A percentile compares a stretch with the other conserved stretches of the same genome.
phyloP scores from a whole-genome alignment of 2,888 invertebrate genomes.

The Drosophila neonasuta region DNA sequence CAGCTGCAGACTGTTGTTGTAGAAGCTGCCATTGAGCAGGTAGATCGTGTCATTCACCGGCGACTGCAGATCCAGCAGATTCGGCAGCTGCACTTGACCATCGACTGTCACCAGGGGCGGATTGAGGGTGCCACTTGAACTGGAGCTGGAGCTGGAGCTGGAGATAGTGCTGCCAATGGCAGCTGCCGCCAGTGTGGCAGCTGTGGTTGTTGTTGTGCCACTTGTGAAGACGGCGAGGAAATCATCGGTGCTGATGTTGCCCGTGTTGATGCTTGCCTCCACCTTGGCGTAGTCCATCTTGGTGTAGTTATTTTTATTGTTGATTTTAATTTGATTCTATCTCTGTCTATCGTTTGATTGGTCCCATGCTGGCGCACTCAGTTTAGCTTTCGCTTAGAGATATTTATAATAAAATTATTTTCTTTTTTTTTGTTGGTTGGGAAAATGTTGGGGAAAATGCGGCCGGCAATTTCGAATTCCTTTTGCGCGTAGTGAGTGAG shows the following conservation, averaged over 20 bases:
- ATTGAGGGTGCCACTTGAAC: slow-evolving; percentile 62
- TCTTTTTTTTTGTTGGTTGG: background rate
- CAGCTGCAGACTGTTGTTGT: slow-evolving; percentile 66
- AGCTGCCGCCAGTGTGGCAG: slow-evolving; percentile 24
- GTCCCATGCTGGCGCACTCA: slow-evolving; percentile 64
- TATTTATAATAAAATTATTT: slow-evolving; percentile 57
- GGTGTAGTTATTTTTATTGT: background rate
- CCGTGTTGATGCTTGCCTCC: slow-evolving; percentile 78
- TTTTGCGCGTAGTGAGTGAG: slow-evolving; percentile 12
- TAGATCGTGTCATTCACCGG: slow-evolving; percentile 77
- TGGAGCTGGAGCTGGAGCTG: slow-evolving; percentile 15
- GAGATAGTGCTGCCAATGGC: background rate
- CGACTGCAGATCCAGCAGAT: slow-evolving; percentile 61
- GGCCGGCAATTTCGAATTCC: slow-evolving; percentile 46
- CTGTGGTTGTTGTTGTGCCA: slow-evolving; percentile 58
- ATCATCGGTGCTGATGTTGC: slow-evolving; percentile 82
- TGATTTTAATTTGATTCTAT: slow-evolving; percentile 15
- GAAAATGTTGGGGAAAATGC: slow-evolving; percentile 35
- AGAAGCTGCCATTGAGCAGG: slow-evolving; percentile 70
- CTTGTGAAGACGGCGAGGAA: slow-evolving; percentile 81
- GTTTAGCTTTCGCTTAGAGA: slow-evolving; percentile 14
- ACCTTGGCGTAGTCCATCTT: slow-evolving; percentile 79
- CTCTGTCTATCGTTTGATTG: slow-evolving; percentile 62
- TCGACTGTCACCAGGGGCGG: slow-evolving; percentile 75
- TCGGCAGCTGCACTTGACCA: slow-evolving; percentile 69